Conservation (phyloP, 2,888 invertebrate genomes). For the Pseudococcus longispinus region DNA sequence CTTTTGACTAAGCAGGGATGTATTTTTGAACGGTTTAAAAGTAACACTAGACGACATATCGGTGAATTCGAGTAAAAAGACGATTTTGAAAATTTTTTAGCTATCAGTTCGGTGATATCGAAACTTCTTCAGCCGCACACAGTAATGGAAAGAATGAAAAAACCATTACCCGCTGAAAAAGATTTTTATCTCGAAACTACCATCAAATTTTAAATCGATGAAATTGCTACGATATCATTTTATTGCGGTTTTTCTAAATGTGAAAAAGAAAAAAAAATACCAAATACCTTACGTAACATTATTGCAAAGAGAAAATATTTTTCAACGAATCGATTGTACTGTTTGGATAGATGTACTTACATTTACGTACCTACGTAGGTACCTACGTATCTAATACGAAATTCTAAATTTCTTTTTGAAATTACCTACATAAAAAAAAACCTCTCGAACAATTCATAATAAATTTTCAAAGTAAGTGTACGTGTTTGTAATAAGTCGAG, state of each 20-base stretch:
- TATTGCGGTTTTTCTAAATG: background rate
- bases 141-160: background rate
- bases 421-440: background rate
- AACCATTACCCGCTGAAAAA: background rate
- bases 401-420: background rate
- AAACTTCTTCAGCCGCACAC: background rate
- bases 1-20: background rate
- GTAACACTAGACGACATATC: background rate
- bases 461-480: background rate
- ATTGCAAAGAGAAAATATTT: constrained; percentile 16
- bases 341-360: background rate
- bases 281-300: background rate
- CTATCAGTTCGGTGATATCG: background rate
- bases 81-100: background rate
- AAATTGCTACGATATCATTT: constrained; percentile 21
- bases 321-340: constrained; percentile 8
- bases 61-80: background rate
- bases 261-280: background rate
- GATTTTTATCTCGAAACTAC: background rate
- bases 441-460: background rate
- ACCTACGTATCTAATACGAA: background rate
- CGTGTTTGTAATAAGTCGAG: background rate
- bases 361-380: background rate
- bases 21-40: background rate
- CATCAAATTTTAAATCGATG: constrained; percentile 27